Base-by-base conservation (phyloP, 2,888 invertebrate species). In the Hyalella azteca region DNA sequence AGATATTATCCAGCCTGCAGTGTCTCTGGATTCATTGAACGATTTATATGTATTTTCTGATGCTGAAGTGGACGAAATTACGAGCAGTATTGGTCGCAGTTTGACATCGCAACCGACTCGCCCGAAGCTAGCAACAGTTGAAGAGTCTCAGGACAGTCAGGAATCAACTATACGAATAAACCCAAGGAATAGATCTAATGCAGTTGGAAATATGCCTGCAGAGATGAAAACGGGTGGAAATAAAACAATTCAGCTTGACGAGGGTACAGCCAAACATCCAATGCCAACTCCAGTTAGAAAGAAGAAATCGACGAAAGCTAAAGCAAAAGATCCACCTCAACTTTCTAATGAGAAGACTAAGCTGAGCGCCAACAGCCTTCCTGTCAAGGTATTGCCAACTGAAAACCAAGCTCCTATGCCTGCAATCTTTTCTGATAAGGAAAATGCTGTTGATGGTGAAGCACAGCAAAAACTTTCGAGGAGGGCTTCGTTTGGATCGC, bases 1-100 rank as follows among this genome's bases (percentile, higher is more conserved):
- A 36, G 36, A n/a, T 66, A 19, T 3, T 29, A 32, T 36, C 36
- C 66, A 66, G 7, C 36, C 36, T 66, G 32, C 66, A 13, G 36
- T 36, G 5, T 66, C 66, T 7, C 66, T 36, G 19, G 66, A 66
- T 66, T 66, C 66, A n/a, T 19, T 66, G 13, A 66, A 66, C 29
- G 19, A 66, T 36, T 36, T 66, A n/a, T 29, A 66, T 4, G 66
- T 66, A 7, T 66, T 66, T 19, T 66, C 66, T 3, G 66, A 66
- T n/a, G 29, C 13, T 36, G 66, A 66, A 66, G 19, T 66, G 19
- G 36, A 66, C 39, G 39, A 66, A n/a, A 66, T 66, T 29, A 66
- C 66, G 11, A 66, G 29, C 19, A 66, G 66, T 36, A 66, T 66
- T 29, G 29, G 66, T 36, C 32, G 36, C 3, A 36, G 66, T 66